These are phyloP conservation scores for Nasua narica DNA, from an alignment of 2,797 vertebrate genomes.

Conservation along the genomic window DNA sequence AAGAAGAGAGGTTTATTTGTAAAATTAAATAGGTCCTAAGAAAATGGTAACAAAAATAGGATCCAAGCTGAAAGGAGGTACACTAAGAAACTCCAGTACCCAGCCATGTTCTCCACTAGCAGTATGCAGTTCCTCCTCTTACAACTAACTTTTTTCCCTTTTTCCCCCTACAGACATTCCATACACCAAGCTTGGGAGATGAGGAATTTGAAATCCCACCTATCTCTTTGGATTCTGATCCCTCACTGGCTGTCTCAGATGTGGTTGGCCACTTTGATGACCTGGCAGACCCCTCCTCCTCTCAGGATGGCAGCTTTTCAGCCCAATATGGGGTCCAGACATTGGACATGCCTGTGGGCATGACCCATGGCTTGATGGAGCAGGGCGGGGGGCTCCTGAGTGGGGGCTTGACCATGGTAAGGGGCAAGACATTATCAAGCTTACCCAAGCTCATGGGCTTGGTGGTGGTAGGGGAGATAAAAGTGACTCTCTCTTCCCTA, in stretches of 20 bases:
- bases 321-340: slow-evolving; percentile 83
- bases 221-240: slow-evolving; percentile 92
- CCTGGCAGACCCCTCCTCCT: slow-evolving; percentile 84
- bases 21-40: slow-evolving; percentile 2
- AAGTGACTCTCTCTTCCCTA: background rate
- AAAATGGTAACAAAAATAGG: slow-evolving; percentile 8
- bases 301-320: slow-evolving; percentile 80
- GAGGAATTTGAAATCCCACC: slow-evolving; percentile 97
- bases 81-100: background rate
- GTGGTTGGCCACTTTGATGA: slow-evolving; percentile 93
- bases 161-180: slow-evolving; percentile 87
- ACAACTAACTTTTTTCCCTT: slow-evolving; percentile 9
- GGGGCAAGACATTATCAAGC: slow-evolving; percentile 49
- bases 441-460: background rate
- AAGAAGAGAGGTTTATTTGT: slow-evolving; percentile 9
- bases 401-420: slow-evolving; percentile 81
- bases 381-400: slow-evolving; percentile 81
- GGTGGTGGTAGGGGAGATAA: background rate
- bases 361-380: slow-evolving; percentile 82
- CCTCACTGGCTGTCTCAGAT: slow-evolving; percentile 90
- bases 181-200: slow-evolving; percentile 94
- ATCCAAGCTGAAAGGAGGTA: background rate
- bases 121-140: background rate
- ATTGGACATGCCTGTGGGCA: slow-evolving; percentile 83
- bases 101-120: background rate